A percentile compares a stretch with the other conserved stretches of the same genome.
Conservation (phyloP, 2,797 vertebrate species). For the Eulemur albifrons region DNA sequence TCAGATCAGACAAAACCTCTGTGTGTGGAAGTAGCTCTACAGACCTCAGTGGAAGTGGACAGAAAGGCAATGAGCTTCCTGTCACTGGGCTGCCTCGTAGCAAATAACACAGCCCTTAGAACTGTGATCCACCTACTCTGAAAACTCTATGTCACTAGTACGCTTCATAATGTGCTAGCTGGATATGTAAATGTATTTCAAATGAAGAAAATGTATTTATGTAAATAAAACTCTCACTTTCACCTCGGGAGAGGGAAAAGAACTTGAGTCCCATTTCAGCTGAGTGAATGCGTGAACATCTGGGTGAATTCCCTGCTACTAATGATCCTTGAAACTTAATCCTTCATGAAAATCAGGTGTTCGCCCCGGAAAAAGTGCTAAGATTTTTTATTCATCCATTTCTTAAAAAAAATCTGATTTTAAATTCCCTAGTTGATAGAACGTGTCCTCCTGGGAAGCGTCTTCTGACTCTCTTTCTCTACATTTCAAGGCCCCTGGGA, state of each 20-base stretch:
- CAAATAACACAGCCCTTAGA: rapidly evolving
- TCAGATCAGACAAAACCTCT: not conserved
- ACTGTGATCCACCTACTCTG: not conserved
- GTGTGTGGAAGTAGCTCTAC: rapidly evolving
- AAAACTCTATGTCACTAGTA: not conserved
- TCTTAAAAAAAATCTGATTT: not conserved
- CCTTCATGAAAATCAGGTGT: not conserved
- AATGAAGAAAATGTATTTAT: not conserved
- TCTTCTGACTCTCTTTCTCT: not conserved
- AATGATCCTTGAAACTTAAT: not conserved
- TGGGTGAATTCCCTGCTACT: not conserved
- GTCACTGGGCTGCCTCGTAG: rapidly evolving
- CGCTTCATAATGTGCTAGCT: not conserved
- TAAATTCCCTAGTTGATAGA: not conserved
- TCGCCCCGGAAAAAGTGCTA: not conserved
- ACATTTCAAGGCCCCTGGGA: not conserved
- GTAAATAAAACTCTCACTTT: not conserved
- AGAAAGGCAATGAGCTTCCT: rapidly evolving
- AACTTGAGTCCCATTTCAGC: not conserved
- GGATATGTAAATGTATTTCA: not conserved
- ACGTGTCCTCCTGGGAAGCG: not conserved
- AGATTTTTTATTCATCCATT: not conserved
- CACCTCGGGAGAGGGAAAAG: not conserved
- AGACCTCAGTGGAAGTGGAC: rapidly evolving
- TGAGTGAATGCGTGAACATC: not conserved